Base-by-base conservation (phyloP, 2,888 invertebrate genomes). In the Aleiodes leptofemur region DNA sequence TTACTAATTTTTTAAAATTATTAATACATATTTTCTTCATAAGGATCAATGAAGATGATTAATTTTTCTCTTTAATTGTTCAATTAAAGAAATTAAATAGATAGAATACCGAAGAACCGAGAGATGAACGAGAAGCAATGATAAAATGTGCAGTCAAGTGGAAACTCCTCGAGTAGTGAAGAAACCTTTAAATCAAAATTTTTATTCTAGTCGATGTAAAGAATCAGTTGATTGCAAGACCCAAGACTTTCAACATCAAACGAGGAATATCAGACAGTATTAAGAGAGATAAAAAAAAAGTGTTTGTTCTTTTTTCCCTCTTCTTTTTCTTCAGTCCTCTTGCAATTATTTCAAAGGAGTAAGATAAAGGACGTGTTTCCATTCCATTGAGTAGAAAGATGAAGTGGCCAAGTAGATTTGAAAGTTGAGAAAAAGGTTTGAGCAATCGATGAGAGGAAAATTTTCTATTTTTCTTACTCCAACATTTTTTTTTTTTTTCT, bases 331-430 rank as follows among this genome's bases (percentile, higher is more conserved):
- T 6, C 11, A 29, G 34, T 13, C 59, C 14, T 74, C 74, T 43
- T 9, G 68, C 76, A 78, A 82, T 81, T 78, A 79, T 77, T 71
- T 59, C 70, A 51, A 71, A 74, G 76, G 76, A 66, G 61, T 72
- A 76, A 72, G 76, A 73, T 77, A 81, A 71, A 72, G 64, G 55
- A 64, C 69, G 57, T 53, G 51, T 38, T 66, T 66, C 56, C 73
- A 71, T 68, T 68, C 59, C 61, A 50, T 72, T 72, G 57, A 73
- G 69, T 56, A 71, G 57, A n/a, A 34, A 31, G 55, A 57, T 38
- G 34, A 34, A 34, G 34, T 34, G 34, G 34, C 9, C 7, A 43
- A 43, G 43, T 5, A 43, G 43, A 43, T 34, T 34, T 38, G 38
- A 8, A 38, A 38, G 38, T 23, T 23, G 38, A 38, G 38, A 23